Conservation (phyloP, 2,797 vertebrate species). For the Choloepus didactylus region DNA sequence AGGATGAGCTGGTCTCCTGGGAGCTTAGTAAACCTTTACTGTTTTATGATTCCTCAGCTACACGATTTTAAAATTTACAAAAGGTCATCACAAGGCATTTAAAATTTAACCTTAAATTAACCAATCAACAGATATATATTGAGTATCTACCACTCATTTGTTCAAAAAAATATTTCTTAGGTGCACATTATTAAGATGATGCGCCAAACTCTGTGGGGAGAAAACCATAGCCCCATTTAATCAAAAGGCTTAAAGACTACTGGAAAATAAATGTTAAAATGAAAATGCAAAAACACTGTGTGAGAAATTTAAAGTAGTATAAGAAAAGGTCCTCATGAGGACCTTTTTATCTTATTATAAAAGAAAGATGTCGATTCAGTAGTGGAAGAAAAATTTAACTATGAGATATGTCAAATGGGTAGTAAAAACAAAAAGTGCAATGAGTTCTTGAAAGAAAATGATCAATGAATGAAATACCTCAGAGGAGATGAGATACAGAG, state of each 20-base stretch:
- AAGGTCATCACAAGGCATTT: slow-evolving; percentile 25
- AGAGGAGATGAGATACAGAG: neutral
- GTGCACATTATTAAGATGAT: neutral
- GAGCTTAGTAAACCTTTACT: neutral
- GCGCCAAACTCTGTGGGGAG: neutral
- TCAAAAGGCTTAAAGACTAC: neutral
- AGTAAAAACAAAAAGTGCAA: neutral
- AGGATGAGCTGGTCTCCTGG: neutral
- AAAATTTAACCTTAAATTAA: slow-evolving; percentile 39
- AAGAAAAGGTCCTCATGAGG: slow-evolving; percentile 26
- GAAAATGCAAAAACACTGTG: neutral
- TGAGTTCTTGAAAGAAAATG: neutral
- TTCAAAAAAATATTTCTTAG: slow-evolving; percentile 14
- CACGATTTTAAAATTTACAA: slow-evolving; percentile 57
- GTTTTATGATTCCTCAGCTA: slow-evolving; percentile 15
- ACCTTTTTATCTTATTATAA: slow-evolving; percentile 35
- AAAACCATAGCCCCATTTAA: neutral
- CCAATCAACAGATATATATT: neutral
- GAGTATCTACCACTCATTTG: neutral
- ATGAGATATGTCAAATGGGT: neutral
- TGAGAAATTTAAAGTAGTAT: slow-evolving; percentile 10
- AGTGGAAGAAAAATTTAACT: neutral
- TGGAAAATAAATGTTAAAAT: slow-evolving; percentile 55
- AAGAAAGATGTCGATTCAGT: neutral
- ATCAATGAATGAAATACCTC: neutral